Evolutionary conservation across 2,113 vertebrate species (phyloP).

Genomic region (Elaphurus davidianus): DNA sequence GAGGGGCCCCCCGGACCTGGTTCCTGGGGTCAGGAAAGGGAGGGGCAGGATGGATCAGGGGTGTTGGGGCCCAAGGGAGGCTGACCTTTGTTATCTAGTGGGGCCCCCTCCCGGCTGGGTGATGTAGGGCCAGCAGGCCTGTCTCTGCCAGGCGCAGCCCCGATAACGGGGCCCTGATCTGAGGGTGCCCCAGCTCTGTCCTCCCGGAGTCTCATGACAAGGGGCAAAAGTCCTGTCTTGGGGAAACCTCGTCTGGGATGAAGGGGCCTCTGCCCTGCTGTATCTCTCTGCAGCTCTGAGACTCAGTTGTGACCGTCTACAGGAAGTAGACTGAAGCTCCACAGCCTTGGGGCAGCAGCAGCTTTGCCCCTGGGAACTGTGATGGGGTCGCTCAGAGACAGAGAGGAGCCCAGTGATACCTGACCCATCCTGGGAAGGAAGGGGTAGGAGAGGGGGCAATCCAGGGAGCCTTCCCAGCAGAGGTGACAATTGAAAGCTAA

Average conservation of each 20-base stretch:
- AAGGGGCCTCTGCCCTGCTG: background rate
- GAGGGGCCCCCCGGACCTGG: fast-evolving
- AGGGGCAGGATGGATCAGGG: background rate
- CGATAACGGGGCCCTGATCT: background rate
- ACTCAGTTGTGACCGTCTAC: background rate
- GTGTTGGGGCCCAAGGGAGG: background rate
- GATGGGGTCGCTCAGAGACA: background rate
- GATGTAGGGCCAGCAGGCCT: background rate
- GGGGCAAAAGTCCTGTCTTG: background rate
- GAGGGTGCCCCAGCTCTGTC: background rate
- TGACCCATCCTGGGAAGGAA: background rate
- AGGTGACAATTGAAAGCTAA: background rate
- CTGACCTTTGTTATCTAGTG: background rate
- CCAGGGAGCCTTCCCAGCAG: background rate
- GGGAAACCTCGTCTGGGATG: background rate
- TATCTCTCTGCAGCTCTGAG: background rate
- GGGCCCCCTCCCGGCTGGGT: fast-evolving
- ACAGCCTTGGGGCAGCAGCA: background rate
- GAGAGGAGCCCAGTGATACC: background rate
- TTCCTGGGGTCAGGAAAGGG: background rate
- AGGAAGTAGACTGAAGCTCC: background rate
- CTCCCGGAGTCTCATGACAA: background rate
- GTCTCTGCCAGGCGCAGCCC: background rate
- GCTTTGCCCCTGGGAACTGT: background rate
- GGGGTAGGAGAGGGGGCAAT: background rate